These are phyloP conservation scores for Takifugu rubripes DNA, from an alignment of 2,797 vertebrate species.

Conservation along the genomic window DNA sequence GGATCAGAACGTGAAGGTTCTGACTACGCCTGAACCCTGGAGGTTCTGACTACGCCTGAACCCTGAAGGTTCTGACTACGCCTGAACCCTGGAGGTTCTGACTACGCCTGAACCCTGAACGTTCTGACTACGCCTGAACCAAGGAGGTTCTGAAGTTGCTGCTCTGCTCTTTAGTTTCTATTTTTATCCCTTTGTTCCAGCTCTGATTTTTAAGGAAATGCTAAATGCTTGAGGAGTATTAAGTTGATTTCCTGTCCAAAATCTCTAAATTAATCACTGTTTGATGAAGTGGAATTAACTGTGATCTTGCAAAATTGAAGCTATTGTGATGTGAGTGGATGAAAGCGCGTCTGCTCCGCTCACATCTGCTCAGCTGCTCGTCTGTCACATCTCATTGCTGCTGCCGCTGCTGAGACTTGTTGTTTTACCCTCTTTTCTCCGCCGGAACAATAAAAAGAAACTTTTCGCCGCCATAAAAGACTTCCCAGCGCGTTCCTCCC, in stretches of 20 bases:
- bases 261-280: not conserved
- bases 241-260: not conserved
- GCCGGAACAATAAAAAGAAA: constrained; percentile 11
- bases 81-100: no score
- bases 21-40: no score
- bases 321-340: not conserved
- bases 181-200: not conserved
- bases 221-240: not conserved
- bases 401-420: not conserved
- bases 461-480: not conserved
- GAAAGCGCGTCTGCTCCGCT: not conserved
- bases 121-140: no score
- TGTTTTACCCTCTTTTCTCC: not conserved
- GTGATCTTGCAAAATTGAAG: not conserved
- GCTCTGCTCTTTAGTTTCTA: no score
- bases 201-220: not conserved
- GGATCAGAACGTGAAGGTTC: no score
- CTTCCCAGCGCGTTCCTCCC: constrained; percentile 13
- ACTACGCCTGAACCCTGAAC: no score
- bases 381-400: not conserved
- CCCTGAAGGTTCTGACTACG: no score
- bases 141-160: no score
- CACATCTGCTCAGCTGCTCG: not conserved
- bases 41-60: no score
- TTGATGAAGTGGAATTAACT: not conserved